phyloP scores from a whole-genome alignment of 2,888 invertebrate genomes.

The Erpobdella octoculata region DNA sequence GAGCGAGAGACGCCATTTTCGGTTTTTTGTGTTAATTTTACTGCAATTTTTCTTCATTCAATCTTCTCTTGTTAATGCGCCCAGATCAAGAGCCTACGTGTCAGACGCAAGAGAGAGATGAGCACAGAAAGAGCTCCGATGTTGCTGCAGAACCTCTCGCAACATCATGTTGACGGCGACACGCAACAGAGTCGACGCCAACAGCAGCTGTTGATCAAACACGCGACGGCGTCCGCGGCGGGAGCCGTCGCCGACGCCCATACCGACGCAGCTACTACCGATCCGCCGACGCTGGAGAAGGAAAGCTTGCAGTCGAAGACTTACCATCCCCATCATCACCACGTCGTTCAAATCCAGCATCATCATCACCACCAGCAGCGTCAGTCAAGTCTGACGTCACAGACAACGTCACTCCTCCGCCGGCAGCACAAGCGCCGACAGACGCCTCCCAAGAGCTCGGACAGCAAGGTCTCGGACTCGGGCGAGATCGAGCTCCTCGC shows the following conservation, averaged over 20 bases:
- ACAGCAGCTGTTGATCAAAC: neutral
- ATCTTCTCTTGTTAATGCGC: no score
- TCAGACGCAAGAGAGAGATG: neutral
- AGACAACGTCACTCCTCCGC: no score
- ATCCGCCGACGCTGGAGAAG: no score
- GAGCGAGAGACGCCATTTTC: no score
- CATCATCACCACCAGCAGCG: neutral
- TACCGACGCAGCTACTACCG: no score
- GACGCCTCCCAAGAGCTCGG: no score
- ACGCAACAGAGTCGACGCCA: neutral
- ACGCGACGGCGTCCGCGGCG: neutral
- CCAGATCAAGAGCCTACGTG: slow-evolving; percentile 7
- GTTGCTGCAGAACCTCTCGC: neutral
- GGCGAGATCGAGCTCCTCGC: neutral
- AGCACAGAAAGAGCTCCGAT: neutral
- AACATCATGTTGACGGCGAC: neutral
- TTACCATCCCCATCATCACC: neutral
- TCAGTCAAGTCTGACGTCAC: no score
- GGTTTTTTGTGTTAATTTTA: no score
- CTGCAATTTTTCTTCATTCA: no score
- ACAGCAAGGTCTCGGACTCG: neutral
- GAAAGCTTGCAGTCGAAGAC: neutral
- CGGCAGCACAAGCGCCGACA: slow-evolving; percentile 6
- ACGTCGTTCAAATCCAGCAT: neutral
- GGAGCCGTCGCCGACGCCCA: neutral